phyloP scores from a whole-genome alignment of 2,888 invertebrate species.

The Sthenelais limicola region DNA sequence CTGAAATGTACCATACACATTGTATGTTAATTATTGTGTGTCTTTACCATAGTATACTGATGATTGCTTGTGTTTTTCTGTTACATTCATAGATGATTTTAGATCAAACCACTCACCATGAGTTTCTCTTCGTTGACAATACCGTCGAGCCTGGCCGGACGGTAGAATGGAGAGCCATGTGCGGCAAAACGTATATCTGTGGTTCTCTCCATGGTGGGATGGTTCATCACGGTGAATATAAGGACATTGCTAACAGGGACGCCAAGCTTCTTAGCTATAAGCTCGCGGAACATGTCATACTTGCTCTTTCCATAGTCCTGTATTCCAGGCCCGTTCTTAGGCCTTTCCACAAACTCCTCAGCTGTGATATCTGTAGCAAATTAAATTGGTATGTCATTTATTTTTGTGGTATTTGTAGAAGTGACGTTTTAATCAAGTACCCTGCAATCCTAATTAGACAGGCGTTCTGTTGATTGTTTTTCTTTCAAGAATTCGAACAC shows the following conservation, averaged over 20 bases:
- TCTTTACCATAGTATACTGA: too few relatives aligned
- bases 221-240: slow-evolving; percentile 92
- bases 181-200: slow-evolving; percentile 92
- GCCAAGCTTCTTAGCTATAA: slow-evolving; percentile 88
- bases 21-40: too few relatives aligned
- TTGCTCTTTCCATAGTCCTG: slow-evolving; percentile 79
- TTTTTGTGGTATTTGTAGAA: not conserved
- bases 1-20: too few relatives aligned
- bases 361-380: slow-evolving; percentile 83
- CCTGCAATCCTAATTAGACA: too few relatives aligned
- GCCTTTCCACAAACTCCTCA: slow-evolving; percentile 86
- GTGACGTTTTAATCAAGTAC: too few relatives aligned
- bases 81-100: too few relatives aligned
- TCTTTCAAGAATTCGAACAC: too few relatives aligned
- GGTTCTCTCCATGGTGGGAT: slow-evolving; percentile 86
- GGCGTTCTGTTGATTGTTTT: too few relatives aligned
- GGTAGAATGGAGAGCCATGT: slow-evolving; percentile 95
- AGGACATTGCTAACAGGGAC: slow-evolving; percentile 90
- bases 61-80: too few relatives aligned
- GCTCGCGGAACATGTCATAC: slow-evolving; percentile 89
- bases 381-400: not conserved
- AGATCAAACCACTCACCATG: slow-evolving; percentile 63
- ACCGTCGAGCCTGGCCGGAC: slow-evolving; percentile 93
- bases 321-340: slow-evolving; percentile 46
- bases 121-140: slow-evolving; percentile 77